phyloP scores from a whole-genome alignment of 2,113 vertebrate species.

The Shinisaurus crocodilurus region DNA sequence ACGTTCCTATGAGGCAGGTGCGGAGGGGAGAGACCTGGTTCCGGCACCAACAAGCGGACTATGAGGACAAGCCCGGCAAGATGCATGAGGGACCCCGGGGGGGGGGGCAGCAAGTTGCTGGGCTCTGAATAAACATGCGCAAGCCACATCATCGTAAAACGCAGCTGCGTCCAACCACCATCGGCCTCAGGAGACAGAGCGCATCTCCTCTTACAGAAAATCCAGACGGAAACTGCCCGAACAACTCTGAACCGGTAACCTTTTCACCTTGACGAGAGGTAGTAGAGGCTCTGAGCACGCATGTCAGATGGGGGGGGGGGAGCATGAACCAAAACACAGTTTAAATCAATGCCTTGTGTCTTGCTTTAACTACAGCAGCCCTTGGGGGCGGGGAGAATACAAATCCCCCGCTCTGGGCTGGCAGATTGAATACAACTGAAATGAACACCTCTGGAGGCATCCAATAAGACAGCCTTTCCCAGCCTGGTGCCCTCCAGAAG shows the following conservation, averaged over 20 bases:
- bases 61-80: no score
- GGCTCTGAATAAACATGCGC: slow-evolving; percentile 4
- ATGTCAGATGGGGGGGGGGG: neutral
- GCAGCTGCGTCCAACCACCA: slow-evolving; percentile 22
- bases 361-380: slow-evolving; percentile 7
- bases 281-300: neutral
- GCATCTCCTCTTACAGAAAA: neutral
- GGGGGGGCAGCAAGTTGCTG: no score
- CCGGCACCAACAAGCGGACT: neutral
- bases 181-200: slow-evolving; percentile 8
- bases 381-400: no score
- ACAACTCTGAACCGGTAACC: neutral
- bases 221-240: no score
- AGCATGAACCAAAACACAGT: neutral
- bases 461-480: neutral
- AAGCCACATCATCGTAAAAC: neutral
- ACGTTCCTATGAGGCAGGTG: no score
- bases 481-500: no score
- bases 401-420: accelerated
- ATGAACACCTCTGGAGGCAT: neutral
- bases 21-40: neutral
- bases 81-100: no score
- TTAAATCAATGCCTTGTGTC: neutral
- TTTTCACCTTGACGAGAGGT: neutral
- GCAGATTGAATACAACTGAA: no score